Percentiles rank a stretch among this genome's conserved stretches.
These are phyloP conservation scores for Odontomachus brunneus DNA, from an alignment of 1,140 invertebrate genomes.

Conservation along the genomic window DNA sequence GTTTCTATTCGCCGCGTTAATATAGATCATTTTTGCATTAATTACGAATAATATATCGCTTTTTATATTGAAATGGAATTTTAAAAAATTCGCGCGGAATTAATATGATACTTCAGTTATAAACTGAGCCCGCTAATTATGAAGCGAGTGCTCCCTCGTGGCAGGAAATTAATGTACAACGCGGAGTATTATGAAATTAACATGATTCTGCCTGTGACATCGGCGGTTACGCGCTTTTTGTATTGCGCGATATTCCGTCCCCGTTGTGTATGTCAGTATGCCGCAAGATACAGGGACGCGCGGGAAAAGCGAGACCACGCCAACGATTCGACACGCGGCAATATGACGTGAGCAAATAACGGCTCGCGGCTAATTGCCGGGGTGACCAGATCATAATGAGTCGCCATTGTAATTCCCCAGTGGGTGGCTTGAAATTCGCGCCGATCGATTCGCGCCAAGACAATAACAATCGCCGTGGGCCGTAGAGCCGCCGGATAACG, in stretches of 20 bases:
- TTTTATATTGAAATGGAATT: neutral
- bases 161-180: conserved; percentile 27
- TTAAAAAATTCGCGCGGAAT: conserved; percentile 6
- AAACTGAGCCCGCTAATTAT: conserved; percentile 22
- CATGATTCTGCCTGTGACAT: conserved; percentile 35
- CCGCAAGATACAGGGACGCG: conserved; percentile 3
- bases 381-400: conserved; percentile 21
- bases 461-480: conserved; percentile 41
- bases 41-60: neutral
- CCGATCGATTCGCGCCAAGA: conserved; percentile 44
- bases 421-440: conserved; percentile 19
- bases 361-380: conserved; percentile 29
- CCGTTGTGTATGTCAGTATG: neutral
- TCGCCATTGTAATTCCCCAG: conserved; percentile 40
- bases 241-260: neutral
- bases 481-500: conserved; percentile 1
- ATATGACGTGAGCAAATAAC: neutral
- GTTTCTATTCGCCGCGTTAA: no score
- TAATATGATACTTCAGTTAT: conserved; percentile 19
- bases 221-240: conserved; percentile 31
- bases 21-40: conserved; percentile 7
- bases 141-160: neutral
- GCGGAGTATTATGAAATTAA: conserved; percentile 34
- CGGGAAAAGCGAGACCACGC: neutral
- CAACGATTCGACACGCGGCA: neutral